Conservation (phyloP, 2,797 vertebrate species). For the Sylvia borin region DNA sequence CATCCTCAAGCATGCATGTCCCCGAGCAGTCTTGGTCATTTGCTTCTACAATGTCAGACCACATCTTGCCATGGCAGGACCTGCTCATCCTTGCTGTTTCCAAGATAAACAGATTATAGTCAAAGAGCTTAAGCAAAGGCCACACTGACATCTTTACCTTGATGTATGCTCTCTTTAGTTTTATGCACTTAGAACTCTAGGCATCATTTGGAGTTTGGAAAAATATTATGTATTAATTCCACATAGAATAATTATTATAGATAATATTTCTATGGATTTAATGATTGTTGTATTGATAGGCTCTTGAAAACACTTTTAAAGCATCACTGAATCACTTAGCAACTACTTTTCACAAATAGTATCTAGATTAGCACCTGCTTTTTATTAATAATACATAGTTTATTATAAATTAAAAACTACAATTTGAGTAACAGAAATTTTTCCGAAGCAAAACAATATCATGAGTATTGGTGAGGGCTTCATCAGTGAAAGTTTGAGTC, state of each 20-base stretch:
- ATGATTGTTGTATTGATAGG: neutral
- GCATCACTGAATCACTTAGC: neutral
- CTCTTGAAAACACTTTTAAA: neutral
- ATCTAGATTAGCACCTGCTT: neutral
- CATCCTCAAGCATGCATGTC: accelerated
- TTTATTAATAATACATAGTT: neutral
- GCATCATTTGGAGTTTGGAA: neutral
- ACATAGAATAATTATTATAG: neutral
- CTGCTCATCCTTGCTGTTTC: neutral
- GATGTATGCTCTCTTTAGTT: neutral
- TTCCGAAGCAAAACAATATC: neutral
- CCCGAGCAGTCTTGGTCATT: accelerated
- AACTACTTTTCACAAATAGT: neutral
- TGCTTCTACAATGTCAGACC: neutral
- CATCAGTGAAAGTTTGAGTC: neutral
- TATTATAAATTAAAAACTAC: neutral
- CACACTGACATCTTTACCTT: neutral
- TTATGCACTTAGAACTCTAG: neutral
- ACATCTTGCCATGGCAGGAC: neutral
- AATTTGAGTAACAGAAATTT: neutral
- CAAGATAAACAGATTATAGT: neutral
- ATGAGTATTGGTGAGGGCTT: neutral
- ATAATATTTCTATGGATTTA: neutral
- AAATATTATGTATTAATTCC: neutral
- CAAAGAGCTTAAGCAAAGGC: neutral